Percentiles rank a stretch among this genome's conserved stretches.
These are phyloP conservation scores for Carapus acus DNA, from an alignment of 2,797 vertebrate species.

Conservation along the genomic window DNA sequence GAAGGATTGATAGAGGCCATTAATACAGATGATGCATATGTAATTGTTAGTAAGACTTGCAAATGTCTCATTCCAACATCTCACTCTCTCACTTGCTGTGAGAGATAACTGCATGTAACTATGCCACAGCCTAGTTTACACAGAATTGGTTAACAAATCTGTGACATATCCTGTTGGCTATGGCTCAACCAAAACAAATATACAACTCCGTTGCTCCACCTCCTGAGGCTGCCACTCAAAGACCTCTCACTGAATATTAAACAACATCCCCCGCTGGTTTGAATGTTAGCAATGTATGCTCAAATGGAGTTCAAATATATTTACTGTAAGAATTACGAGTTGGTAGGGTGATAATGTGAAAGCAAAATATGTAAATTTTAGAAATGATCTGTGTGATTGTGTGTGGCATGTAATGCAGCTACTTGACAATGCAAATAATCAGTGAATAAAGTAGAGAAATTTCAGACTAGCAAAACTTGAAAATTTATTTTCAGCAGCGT, in stretches of 20 bases:
- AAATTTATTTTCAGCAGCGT: no score
- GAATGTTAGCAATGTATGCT: slow-evolving; percentile 27
- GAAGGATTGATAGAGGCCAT: no score
- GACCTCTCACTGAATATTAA: slow-evolving; percentile 59
- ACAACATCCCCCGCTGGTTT: slow-evolving; percentile 22
- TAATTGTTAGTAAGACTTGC: no score
- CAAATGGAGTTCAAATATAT: not conserved
- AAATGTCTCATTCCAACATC: no score
- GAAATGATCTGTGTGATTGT: no score
- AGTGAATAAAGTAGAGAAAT: no score
- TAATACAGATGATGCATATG: slow-evolving; percentile 17
- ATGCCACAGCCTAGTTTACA: slow-evolving; percentile 6
- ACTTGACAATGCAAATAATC: no score
- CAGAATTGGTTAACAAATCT: slow-evolving; percentile 12
- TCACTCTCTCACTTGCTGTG: not conserved
- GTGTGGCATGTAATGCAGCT: no score
- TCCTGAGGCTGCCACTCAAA: slow-evolving; percentile 49
- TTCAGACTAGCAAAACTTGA: no score
- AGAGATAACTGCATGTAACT: not conserved
- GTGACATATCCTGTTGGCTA: slow-evolving; percentile 10
- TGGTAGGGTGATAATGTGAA: no score
- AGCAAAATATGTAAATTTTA: no score
- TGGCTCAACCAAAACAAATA: slow-evolving; percentile 23
- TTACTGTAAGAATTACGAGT: no score
- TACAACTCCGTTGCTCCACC: slow-evolving; percentile 35